A percentile compares a stretch with the other conserved stretches of the same genome.
These are phyloP conservation scores for Latheticus oryzae DNA, from an alignment of 2,888 invertebrate genomes.

Conservation along the genomic window DNA sequence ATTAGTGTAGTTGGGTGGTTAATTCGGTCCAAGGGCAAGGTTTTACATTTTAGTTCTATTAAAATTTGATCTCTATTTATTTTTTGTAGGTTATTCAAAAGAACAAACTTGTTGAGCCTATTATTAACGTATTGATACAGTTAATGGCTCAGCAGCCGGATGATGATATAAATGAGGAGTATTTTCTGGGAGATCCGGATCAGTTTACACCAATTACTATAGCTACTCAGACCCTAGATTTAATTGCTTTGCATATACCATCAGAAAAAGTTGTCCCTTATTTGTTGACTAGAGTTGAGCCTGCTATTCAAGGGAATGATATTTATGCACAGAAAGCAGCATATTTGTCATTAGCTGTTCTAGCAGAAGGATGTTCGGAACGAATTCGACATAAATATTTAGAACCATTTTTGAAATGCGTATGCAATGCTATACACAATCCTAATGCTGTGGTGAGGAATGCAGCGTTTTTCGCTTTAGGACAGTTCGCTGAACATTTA, in stretches of 20 bases:
- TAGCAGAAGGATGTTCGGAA: conserved; percentile 84
- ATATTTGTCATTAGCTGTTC: conserved; percentile 78
- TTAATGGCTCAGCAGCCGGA: conserved; percentile 75
- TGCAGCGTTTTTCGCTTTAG: conserved; percentile 82
- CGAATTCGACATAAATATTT: conserved; percentile 79
- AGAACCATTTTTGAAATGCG: conserved; percentile 75
- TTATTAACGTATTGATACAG: conserved; percentile 74
- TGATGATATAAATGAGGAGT: conserved; percentile 74
- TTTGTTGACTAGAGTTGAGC: conserved; percentile 73
- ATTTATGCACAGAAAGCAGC: conserved; percentile 77
- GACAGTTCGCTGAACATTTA: conserved; percentile 83
- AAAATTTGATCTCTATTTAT: conserved; percentile 2
- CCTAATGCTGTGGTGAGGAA: conserved; percentile 74
- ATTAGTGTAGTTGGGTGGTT: conserved; percentile 75
- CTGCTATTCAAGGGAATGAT: conserved; percentile 72
- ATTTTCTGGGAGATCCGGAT: conserved; percentile 73
- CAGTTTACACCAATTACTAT: conserved; percentile 74
- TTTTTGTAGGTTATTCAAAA: conserved; percentile 69
- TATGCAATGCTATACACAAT: conserved; percentile 78
- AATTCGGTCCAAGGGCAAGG: conserved; percentile 78
- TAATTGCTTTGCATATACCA: conserved; percentile 79
- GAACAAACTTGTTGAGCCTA: conserved; percentile 77
- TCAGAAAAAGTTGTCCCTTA: conserved; percentile 81
- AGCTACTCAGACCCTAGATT: conserved; percentile 80
- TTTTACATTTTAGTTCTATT: conserved; percentile 49